Evolutionary conservation across 2,888 invertebrate genomes (phyloP).

Genomic region (Cataglyphis rosenhaueri): DNA sequence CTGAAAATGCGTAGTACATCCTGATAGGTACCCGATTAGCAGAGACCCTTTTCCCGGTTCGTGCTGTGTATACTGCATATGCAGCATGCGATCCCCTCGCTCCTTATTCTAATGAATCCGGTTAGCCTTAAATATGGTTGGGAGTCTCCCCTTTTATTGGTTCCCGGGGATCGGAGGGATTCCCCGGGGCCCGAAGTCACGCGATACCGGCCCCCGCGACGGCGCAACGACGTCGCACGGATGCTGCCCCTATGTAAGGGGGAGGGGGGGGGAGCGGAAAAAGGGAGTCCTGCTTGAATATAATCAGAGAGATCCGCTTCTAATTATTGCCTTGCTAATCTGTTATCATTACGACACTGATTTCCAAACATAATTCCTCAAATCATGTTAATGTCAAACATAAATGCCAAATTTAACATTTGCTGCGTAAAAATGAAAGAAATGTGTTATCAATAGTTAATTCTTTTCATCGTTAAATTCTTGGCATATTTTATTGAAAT

Average conservation of each 20-base stretch:
- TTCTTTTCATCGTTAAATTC: background rate
- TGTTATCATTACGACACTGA: background rate
- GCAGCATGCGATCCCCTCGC: slow-evolving; percentile 56
- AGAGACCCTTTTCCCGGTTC: slow-evolving; percentile 35
- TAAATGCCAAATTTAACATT: background rate
- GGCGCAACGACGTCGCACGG: background rate
- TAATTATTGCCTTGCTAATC: slow-evolving; percentile 37
- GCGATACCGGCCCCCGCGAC: slow-evolving; percentile 48
- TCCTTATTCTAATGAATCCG: slow-evolving; percentile 61
- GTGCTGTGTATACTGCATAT: slow-evolving; percentile 4
- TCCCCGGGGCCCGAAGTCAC: slow-evolving; percentile 53
- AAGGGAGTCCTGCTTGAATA: slow-evolving; percentile 7
- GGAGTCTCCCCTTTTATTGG: slow-evolving; percentile 57
- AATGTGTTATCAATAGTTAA: background rate
- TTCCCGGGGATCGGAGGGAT: slow-evolving; percentile 48
- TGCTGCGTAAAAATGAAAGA: background rate
- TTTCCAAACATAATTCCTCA: slow-evolving; percentile 15
- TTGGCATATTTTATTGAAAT: background rate
- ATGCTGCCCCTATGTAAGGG: background rate
- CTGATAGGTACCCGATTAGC: slow-evolving; percentile 27
- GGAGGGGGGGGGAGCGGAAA: background rate
- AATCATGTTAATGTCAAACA: background rate
- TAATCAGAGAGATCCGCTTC: slow-evolving; percentile 24
- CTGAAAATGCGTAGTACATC: slow-evolving; percentile 33
- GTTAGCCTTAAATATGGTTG: slow-evolving; percentile 60